Evolutionary conservation across 1,140 invertebrate species (phyloP).

Genomic region (Ganaspis sp.): DNA sequence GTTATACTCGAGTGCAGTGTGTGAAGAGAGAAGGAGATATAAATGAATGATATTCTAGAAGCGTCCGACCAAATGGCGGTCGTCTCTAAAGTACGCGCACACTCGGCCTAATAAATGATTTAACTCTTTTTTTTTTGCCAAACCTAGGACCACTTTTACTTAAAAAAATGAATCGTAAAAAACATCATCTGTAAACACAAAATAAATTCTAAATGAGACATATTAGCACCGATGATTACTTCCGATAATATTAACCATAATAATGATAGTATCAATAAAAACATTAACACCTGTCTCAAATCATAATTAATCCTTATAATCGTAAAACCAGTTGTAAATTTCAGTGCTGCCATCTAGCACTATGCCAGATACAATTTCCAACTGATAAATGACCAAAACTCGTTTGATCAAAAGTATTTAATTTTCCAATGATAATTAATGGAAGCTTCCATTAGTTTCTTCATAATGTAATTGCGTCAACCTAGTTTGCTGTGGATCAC

Average conservation of each 20-base stretch:
- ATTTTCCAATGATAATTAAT: constrained; percentile 22
- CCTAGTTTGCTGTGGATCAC: constrained; percentile 9
- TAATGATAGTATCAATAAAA: no score
- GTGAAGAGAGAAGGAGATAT: constrained; percentile 38
- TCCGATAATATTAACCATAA: no score
- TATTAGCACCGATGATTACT: no score
- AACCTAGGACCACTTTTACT: not conserved
- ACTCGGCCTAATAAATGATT: constrained; percentile 49
- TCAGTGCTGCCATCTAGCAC: constrained; percentile 48
- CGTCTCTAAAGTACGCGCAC: constrained; percentile 44
- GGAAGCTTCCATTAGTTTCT: constrained; percentile 5
- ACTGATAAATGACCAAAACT: constrained; percentile 12
- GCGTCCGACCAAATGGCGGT: constrained; percentile 54
- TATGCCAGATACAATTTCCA: constrained; percentile 44
- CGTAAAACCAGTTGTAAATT: not conserved
- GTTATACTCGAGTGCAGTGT: constrained; percentile 9
- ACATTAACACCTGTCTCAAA: not conserved
- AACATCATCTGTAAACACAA: not conserved
- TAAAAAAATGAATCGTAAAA: no score
- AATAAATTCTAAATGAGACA: not conserved
- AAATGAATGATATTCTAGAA: constrained; percentile 55
- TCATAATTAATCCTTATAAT: not conserved
- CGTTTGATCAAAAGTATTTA: not conserved
- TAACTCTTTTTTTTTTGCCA: not conserved
- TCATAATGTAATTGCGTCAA: not conserved